Evolutionary conservation across 1,140 invertebrate species (phyloP), one percentile per base, ranked within the genome.

Genomic region (Drosophila ercepeae): DNA sequence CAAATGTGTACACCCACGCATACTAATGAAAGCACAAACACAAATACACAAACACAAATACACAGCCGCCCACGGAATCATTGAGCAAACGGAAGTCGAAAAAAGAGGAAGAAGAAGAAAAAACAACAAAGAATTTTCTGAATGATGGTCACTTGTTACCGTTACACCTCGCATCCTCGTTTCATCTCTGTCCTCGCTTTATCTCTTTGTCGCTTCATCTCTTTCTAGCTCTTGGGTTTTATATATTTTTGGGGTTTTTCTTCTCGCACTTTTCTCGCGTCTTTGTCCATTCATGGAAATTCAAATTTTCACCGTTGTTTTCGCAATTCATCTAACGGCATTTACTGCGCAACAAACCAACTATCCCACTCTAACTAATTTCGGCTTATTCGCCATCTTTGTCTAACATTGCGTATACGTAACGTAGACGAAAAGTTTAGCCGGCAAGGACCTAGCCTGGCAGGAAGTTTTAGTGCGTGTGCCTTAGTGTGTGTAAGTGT

Each of bases 241-340:
- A 14, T 11, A 18, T n/a, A 25, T 5, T n/a, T n/a, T n/a, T n/a
- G n/a, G 6, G 0, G 7, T 11, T 27, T 34, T 36, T n/a, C 21
- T 29, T 9, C 13, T 29, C 25, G 11, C 5, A 7, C 21, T 25
- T 7, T 48, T 42, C 16, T 18, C 16, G 23, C 25, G 13, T 16
- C n/a, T n/a, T 25, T 67, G 63, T 67, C 67, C 64, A 75, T 81
- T 75, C 73, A 82, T 81, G 39, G 75, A 82, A 81, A 82, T 77
- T 72, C 78, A 82, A 81, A 81, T 81, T 82, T 57, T 61, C 58
- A 55, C 65, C 61, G 64, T 41, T 68, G 60, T 65, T 52, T 67
- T 39, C 69, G 54, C 77, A 77, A 77, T 39, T 79, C 77, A 57
- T 61, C 58, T 78, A 76, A 65, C 32, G 63, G 64, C 63, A 69